These are phyloP conservation scores for Aphaenogaster rudis DNA, from an alignment of 1,140 invertebrate genomes.

Conservation along the genomic window DNA sequence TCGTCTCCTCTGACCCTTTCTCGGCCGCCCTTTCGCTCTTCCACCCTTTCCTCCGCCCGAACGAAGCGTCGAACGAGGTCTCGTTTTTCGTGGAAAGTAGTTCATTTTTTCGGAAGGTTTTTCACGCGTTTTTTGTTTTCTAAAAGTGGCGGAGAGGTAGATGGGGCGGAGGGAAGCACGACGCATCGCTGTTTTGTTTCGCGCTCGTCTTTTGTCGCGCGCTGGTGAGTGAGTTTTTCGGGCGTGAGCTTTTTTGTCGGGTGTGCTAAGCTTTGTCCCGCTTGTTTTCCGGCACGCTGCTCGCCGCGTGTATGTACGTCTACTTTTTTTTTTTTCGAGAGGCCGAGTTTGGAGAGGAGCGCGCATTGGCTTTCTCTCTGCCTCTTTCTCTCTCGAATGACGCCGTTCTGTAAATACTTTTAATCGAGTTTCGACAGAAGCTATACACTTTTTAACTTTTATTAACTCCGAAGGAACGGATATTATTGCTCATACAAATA, in stretches of 20 bases:
- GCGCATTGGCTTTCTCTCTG: not conserved
- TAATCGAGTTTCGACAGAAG: slow-evolving; percentile 23
- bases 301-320: slow-evolving; percentile 37
- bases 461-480: not conserved
- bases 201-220: slow-evolving; percentile 63
- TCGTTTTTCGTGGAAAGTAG: slow-evolving; percentile 28
- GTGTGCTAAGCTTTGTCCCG: slow-evolving; percentile 57
- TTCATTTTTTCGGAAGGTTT: slow-evolving; percentile 47
- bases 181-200: slow-evolving; percentile 61
- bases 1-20: not conserved
- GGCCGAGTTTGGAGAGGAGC: slow-evolving; percentile 40
- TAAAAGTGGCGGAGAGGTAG: not conserved
- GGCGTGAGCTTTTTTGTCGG: slow-evolving; percentile 61
- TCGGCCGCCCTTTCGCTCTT: not conserved
- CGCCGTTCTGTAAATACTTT: slow-evolving; percentile 31
- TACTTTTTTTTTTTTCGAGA: slow-evolving; percentile 31
- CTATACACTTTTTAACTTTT: slow-evolving; percentile 16
- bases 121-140: slow-evolving; percentile 40
- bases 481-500: not conserved
- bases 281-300: slow-evolving; percentile 57
- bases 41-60: not conserved
- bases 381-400: not conserved
- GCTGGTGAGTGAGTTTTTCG: slow-evolving; percentile 60
- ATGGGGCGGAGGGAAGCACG: not conserved
- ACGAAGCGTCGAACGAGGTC: not conserved